Evolutionary conservation across 2,888 invertebrate genomes (phyloP).

Genomic region (Troides aeacus): DNA sequence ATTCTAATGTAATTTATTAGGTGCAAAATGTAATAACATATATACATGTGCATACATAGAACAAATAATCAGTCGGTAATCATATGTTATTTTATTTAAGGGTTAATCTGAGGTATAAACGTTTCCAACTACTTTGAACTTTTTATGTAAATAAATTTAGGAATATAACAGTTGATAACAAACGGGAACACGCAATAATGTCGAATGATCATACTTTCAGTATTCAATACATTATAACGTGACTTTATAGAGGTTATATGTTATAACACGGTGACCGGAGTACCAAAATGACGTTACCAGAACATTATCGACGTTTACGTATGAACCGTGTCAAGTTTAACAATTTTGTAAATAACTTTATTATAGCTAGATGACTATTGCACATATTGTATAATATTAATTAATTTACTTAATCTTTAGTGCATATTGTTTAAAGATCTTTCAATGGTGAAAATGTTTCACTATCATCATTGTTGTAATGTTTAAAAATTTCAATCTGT

Average conservation of each 20-base stretch:
- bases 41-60: not conserved
- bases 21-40: not conserved
- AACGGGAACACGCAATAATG: not conserved
- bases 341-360: conserved; percentile 30
- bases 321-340: conserved; percentile 22
- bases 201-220: not conserved
- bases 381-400: conserved; percentile 23
- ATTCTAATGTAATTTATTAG: conserved; percentile 15
- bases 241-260: conserved; percentile 22
- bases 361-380: conserved; percentile 19
- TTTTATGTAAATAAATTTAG: not conserved
- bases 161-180: not conserved
- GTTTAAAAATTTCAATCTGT: no score
- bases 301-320: conserved; percentile 22
- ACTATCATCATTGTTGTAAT: not conserved
- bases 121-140: not conserved
- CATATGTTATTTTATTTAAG: no score
- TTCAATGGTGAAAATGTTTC: not conserved
- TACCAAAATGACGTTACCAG: conserved; percentile 53
- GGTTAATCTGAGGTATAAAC: no score
- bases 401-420: conserved; percentile 20
- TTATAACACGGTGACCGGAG: conserved; percentile 42
- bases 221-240: not conserved
- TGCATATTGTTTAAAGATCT: conserved; percentile 12
- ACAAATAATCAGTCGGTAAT: not conserved